Percentiles rank a stretch among this genome's conserved stretches.
Evolutionary conservation across 2,113 vertebrate species (phyloP).

Genomic region (Gyps fulvus): DNA sequence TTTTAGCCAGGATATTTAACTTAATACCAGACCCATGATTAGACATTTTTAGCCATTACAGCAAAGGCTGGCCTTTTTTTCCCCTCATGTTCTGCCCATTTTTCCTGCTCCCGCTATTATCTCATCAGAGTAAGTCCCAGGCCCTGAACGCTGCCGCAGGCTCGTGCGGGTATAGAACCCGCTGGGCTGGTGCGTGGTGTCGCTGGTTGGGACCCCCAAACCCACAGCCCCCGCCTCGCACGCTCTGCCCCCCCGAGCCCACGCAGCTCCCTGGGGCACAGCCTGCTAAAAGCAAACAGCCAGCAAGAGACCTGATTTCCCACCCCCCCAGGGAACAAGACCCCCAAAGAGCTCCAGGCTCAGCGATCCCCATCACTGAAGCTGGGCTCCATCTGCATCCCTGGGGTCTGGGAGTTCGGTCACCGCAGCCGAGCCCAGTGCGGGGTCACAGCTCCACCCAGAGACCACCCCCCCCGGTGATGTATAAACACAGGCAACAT

Average conservation of each 20-base stretch:
- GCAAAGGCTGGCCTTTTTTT: neutral
- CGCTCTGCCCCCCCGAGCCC: neutral
- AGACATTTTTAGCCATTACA: neutral
- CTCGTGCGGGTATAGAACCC: neutral
- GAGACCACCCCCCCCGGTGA: neutral
- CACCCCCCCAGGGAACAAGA: neutral
- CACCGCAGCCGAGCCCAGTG: neutral
- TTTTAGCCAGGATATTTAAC: neutral
- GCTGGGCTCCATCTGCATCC: neutral
- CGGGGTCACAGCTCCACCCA: fast-evolving
- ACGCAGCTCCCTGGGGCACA: neutral
- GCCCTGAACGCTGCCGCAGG: fast-evolving
- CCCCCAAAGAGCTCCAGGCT: neutral
- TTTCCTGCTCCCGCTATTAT: neutral
- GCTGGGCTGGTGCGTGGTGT: fast-evolving
- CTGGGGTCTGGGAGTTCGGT: neutral
- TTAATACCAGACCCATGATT: neutral
- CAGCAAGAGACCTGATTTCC: neutral
- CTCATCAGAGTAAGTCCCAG: neutral
- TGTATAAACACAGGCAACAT: neutral
- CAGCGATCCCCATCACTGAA: neutral
- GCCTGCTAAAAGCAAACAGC: neutral
- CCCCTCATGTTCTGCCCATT: neutral
- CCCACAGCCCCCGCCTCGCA: fast-evolving
- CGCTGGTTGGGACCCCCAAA: neutral